Base-by-base conservation (phyloP, 2,797 vertebrate genomes). In the Morelia viridis region DNA sequence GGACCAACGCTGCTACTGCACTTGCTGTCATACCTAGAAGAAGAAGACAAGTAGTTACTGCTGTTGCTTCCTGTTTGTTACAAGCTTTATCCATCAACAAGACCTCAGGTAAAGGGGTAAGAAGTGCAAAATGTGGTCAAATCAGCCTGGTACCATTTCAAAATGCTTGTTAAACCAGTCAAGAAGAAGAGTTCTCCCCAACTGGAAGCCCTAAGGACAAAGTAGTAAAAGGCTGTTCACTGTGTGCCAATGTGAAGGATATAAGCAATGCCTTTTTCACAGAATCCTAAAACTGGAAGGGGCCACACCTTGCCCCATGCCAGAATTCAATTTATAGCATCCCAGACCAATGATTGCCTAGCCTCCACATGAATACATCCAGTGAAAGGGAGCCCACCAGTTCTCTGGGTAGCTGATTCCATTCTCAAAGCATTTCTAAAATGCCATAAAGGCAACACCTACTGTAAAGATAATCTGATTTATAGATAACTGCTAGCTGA, bases 1-100 rank as follows among this genome's bases (percentile, higher is more conserved):
- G 98, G 97, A 99, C 98, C 93, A 99, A 98, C 95, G 99, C 99
- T 87, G 99, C 99, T 96, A 99, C 99, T 94, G 99, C 99, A 92
- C 99, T 99, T 94, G 98, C 99, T 91, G 99, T 99, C 98, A 99
- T 98, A 98, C 99, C 99, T 99, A 97, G 0, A 97, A 96, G 85
- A 96, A 95, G 96, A 93, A 96, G 86, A 96, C 92, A 22, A 94
- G 92, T 93, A 24, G 53, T 89, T 85, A 88, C 19, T 65, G 86
- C 1, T 13, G 22, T 24, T 53, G 6, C 12, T 13, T 31, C 4
- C 13, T 13, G 31, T 57, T 50, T 56, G 22, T 9, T 28, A 15
- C 24, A 65, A 57, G 58, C 60, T 22, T 62, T 61, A 7, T 17
- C 31, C 17, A 5, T 41, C 71, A 50, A 61, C 35, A 83, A 80